Evolutionary conservation across 2,888 invertebrate species (phyloP), one percentile per base, ranked within the genome.

Genomic region (Octonoba sinensis): DNA sequence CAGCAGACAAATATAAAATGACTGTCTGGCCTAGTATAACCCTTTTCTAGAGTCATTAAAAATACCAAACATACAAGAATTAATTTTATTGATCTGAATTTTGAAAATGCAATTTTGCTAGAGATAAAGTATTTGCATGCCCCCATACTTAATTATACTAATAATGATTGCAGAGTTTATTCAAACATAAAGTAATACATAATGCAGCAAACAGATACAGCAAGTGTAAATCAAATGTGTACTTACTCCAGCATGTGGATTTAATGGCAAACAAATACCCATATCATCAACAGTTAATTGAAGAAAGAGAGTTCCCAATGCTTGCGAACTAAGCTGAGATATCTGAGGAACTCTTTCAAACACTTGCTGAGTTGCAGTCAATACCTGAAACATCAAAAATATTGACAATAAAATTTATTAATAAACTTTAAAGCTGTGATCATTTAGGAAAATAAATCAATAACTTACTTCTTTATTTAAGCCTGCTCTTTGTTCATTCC

Each of bases 231-330:
- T 4, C n/a, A 2, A 27, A 36, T 8, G 6, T 36, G 36, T 11
- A 66, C 87, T 88, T 87, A 91, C 92, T 86, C 93, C 91, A 1
- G 95, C 94, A 18, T 94, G 91, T 72, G 94, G 94, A 89, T 95
- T 95, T 22, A 97, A 90, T 0, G 97, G 98, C 82, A 98, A 89
- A 88, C 97, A 98, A 84, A 98, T 96, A 4, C 98, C 97, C 92
- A 98, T 96, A 87, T 98, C 98, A 87, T 97, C 96, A 0, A 98
- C 96, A 0, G 97, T 97, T 47, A 98, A 90, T 87, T 98, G 97
- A 65, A 98, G 90, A 88, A 97, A 98, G 85, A 98, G 89, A 16
- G 96, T 97, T 64, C 96, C 96, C 54, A 96, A 90, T 87, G 94
- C 93, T 1, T 94, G 93, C n/a, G 93, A 90, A 18, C 93, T 91